Evolutionary conservation across 2,113 vertebrate genomes (phyloP), one percentile per base, ranked within the genome.

Genomic region (Catagonus wagneri): DNA sequence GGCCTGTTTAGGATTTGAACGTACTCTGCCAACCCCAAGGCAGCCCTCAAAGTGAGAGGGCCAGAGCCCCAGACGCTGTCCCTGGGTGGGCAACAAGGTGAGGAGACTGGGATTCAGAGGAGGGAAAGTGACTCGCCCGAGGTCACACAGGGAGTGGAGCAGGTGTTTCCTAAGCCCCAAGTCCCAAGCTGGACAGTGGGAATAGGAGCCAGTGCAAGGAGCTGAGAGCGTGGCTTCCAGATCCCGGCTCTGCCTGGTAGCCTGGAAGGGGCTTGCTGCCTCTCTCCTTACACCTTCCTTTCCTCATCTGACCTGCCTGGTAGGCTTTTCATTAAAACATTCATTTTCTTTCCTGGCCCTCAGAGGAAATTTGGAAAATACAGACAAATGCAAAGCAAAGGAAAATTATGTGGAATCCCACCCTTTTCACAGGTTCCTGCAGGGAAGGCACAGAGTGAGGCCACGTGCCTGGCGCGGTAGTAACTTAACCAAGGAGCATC

Each of bases 281-380:
- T 63, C 2, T 3, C 61, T 68, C 81, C 61, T 80, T 68, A n/a
- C 29, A 63, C 32, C 60, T 52, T 1, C 61, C 8, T 27, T 16
- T 95, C 83, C 54, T 63, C 54, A 14, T 90, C 72, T 68, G 20
- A 83, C 23, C 52, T 3, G 2, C 15, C 44, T 50, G 16, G 10
- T 5, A 39, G 19, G 17, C 32, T 29, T 44, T 84, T 92, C 4
- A 22, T 54, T 75, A 86, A 83, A 83, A 36, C 50, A 58, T 63
- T 15, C 34, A 2, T 80, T 88, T 74, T 75, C 60, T 69, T 84
- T 89, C 76, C 34, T 10, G 65, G 27, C 66, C 93, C 85, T 90
- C 83, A 86, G 74, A 71, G 44, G 79, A 72, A 85, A 61, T 91
- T 50, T 93, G 65, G 58, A 69, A 83, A 90, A 65, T 17, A n/a